Conservation (phyloP, 2,797 vertebrate species). For the Schizothorax lantsangensis region DNA sequence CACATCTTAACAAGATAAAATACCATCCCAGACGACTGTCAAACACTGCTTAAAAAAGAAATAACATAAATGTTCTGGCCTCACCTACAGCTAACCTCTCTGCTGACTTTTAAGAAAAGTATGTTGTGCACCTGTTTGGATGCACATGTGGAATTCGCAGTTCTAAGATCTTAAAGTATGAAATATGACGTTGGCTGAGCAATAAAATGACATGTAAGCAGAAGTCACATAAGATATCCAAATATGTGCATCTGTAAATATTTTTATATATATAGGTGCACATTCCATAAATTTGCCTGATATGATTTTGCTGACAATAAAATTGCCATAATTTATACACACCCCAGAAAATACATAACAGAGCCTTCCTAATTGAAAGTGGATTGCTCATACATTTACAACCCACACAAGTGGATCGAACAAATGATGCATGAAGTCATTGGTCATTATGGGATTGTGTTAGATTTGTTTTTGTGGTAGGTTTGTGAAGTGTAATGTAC, state of each 20-base stretch:
- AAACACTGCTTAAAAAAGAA: conserved; percentile 36
- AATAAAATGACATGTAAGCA: not conserved
- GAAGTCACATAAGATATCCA: no score
- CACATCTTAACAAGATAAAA: conserved; percentile 55
- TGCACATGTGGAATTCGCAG: conserved; percentile 38
- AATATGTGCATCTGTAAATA: not conserved
- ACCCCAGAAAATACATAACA: not conserved
- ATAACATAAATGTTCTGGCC: conserved; percentile 17
- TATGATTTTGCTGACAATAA: not conserved
- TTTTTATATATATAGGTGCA: not conserved
- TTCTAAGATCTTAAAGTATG: not conserved
- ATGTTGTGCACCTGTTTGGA: not conserved
- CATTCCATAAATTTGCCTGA: not conserved
- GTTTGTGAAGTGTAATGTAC: not conserved
- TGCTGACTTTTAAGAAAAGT: not conserved
- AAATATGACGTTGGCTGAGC: not conserved
- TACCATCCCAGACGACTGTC: conserved; percentile 17
- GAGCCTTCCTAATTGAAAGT: not conserved
- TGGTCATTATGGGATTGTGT: not conserved
- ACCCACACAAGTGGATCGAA: not conserved
- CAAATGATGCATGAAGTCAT: not conserved
- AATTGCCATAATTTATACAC: not conserved
- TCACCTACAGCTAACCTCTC: not conserved
- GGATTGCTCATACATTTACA: not conserved
- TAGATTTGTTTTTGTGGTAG: not conserved